Evolutionary conservation across 2,797 vertebrate species (phyloP).

Genomic region (Peromyscus eremicus): DNA sequence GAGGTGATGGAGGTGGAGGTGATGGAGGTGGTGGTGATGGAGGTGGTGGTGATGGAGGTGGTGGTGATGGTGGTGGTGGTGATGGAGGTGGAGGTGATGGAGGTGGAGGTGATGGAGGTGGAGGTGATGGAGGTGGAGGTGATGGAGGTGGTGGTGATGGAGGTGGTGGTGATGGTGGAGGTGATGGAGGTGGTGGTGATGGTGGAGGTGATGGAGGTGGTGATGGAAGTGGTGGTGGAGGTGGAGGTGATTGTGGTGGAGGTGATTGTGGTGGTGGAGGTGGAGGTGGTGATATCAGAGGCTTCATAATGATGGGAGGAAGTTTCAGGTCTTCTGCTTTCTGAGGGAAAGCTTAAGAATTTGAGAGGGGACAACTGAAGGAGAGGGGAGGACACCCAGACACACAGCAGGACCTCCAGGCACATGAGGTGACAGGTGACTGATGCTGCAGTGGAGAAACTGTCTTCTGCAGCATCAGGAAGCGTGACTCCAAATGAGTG

Average conservation of each 20-base stretch:
- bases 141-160: fast-evolving
- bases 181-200: no score
- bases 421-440: neutral
- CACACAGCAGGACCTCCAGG: neutral
- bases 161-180: no score
- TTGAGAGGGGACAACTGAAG: neutral
- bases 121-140: neutral
- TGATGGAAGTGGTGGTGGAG: neutral
- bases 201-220: neutral
- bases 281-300: neutral
- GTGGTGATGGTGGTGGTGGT: neutral
- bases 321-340: fast-evolving
- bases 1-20: fast-evolving
- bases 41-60: neutral
- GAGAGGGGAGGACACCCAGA: neutral
- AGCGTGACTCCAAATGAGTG: neutral
- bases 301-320: neutral
- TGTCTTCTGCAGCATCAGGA: neutral
- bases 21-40: neutral
- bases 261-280: fast-evolving
- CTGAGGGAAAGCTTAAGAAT: neutral
- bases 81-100: no score
- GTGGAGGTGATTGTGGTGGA: fast-evolving
- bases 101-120: neutral
- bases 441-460: neutral